A percentile compares a stretch with the other conserved stretches of the same genome.
These are phyloP conservation scores for Girardinichthys multiradiatus DNA, from an alignment of 2,113 vertebrate genomes.

Conservation along the genomic window DNA sequence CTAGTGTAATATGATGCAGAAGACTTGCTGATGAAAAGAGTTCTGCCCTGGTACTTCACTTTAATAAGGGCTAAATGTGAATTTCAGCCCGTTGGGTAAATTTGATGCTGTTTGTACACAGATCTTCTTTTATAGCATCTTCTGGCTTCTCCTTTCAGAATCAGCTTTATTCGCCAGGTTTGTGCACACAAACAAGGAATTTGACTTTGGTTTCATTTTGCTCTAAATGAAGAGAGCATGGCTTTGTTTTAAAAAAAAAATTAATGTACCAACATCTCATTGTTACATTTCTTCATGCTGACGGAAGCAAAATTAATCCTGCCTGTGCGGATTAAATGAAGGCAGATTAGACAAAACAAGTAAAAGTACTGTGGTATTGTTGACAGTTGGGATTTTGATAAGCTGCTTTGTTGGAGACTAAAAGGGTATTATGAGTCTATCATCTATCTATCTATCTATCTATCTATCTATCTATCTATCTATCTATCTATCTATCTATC, in stretches of 20 bases:
- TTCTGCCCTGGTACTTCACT: too few species aligned
- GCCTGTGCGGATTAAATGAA: constrained; percentile 60
- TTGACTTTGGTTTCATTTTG: too few species aligned
- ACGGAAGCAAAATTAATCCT: constrained; percentile 69
- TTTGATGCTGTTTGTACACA: not conserved
- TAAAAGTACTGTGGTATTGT: constrained; percentile 50
- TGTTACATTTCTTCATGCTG: constrained; percentile 17
- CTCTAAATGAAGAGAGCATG: too few species aligned
- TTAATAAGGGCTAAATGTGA: not conserved
- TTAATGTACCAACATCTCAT: constrained; percentile 9
- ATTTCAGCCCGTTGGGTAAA: not conserved
- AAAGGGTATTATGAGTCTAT: constrained; percentile 49
- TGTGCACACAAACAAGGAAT: not conserved
- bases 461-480: constrained; percentile 27
- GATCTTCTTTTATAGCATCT: not conserved
- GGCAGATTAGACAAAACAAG: constrained; percentile 52
- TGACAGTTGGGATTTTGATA: constrained; percentile 61
- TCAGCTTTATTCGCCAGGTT: not conserved
- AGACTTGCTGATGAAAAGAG: not conserved
- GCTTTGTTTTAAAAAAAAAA: too few species aligned
- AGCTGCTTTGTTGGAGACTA: constrained; percentile 65
- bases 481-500: constrained; percentile 33
- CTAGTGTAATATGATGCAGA: not conserved
- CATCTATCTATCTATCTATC: constrained; percentile 22
- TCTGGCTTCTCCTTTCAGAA: not conserved